Base-by-base conservation (phyloP, 2,797 vertebrate species). In the Vespertilio murinus region DNA sequence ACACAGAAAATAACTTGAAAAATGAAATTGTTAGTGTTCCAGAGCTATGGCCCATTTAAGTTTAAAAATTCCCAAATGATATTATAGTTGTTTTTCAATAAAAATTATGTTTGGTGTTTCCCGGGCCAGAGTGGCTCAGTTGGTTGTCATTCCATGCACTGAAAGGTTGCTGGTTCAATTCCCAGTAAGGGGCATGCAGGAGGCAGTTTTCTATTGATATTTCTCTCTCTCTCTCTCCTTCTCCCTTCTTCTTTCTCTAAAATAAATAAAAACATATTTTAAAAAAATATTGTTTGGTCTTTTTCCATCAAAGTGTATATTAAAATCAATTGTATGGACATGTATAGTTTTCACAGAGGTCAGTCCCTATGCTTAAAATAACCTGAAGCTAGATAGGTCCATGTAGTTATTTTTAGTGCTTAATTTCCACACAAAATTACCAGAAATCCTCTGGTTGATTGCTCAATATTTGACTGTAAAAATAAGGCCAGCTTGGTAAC, bases 381-480 rank as follows among this genome's bases (percentile, higher is more conserved):
- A 93, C 25, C 61, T 71, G 87, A 89, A 9, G 17, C 87, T 47
- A 69, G 23, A 80, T n/a, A 45, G 28, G 3, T 45, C 4, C 35
- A 64, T 14, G 42, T 33, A 47, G n/a, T 80, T 69, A 73, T 82
- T 90, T 92, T 94, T 54, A 75, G 64, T 59, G 30, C 52, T 92
- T 92, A 45, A 70, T 28, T 28, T 59, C 35, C 83, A n/a, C 1
- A 20, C 28, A 67, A 83, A 88, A 89, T 84, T 70, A 22, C 47
- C 75, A 86, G 16, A 86, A 87, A 69, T 65, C 22, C 45, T 59
- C 33, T 82, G 22, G 23, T 65, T 70, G 28, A 71, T 85, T 49
- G 28, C 22, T 86, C 56, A 45, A 67, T 56, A 67, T 56, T 30
- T 67, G 13, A 52, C 25, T 64, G 2, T 23, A 25, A 74, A 87